A percentile compares a stretch with the other conserved stretches of the same genome.
phyloP scores from a whole-genome alignment of 2,888 invertebrate genomes.

The Rhagium mordax region DNA sequence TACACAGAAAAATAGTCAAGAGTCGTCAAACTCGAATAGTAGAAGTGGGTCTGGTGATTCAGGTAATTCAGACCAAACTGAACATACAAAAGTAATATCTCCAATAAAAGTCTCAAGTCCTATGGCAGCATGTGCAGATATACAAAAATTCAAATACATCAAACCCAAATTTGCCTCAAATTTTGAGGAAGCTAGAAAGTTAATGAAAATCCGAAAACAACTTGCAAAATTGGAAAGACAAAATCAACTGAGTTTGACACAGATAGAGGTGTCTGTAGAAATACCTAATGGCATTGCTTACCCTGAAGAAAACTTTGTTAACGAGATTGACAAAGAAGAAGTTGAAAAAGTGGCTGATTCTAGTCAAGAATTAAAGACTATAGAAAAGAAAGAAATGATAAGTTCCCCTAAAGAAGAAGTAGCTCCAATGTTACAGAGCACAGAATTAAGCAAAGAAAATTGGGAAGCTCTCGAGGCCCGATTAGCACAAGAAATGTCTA shows the following conservation, averaged over 20 bases:
- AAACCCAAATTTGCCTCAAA: constrained; percentile 82
- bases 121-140: constrained; percentile 15
- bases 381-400: neutral
- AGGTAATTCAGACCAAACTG: constrained; percentile 63
- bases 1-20: constrained; percentile 54
- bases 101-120: constrained; percentile 5
- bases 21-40: constrained; percentile 46
- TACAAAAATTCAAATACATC: constrained; percentile 63
- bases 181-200: constrained; percentile 77
- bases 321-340: neutral
- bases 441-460: constrained; percentile 65
- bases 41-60: constrained; percentile 60
- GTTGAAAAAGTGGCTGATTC: constrained; percentile 12
- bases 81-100: constrained; percentile 41
- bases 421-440: constrained; percentile 45
- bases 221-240: constrained; percentile 76
- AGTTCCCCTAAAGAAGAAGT: neutral
- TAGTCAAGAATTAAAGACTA: neutral
- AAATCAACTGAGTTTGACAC: constrained; percentile 61
- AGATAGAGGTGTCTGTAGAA: constrained; percentile 43
- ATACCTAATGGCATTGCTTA: constrained; percentile 28
- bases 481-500: constrained; percentile 61
- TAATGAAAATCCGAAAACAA: constrained; percentile 79
- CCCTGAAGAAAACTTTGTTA: neutral
- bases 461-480: constrained; percentile 68